Evolutionary conservation across 2,888 invertebrate genomes (phyloP), one percentile per base, ranked within the genome.

Genomic region (Galeruca laticollis): DNA sequence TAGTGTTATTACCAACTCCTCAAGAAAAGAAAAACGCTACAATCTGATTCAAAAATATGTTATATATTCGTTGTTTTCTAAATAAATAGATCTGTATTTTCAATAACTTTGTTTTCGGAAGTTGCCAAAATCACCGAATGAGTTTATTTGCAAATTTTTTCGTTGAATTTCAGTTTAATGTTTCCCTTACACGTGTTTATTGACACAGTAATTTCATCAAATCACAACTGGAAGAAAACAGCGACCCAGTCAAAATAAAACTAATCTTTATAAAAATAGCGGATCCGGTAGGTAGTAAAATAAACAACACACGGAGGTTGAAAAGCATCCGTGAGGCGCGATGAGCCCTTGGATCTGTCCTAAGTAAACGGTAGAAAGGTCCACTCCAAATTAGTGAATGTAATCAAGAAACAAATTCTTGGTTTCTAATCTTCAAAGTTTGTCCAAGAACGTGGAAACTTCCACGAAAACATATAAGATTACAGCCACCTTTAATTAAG

Each of bases 331-430:
- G 59, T 66, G 59, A 40, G 43, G 51, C 59, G 59, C 59, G 35
- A 59, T 51, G 43, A 47, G 51, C 49, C 13, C 37, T 51, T 33
- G 37, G 77, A 67, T 65, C 61, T 66, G 75, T 81, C 82, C 82
- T 82, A 82, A 81, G 80, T 80, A 77, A 81, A 82, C 81, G 79
- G 75, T 73, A 70, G 47, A 69, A 54, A 70, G 74, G 73, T 78
- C 79, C 79, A 79, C 79, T 82, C 81, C 79, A 80, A 83, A 82
- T 83, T 83, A 82, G 79, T 78, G 73, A 67, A 75, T 76, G 81
- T 81, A 83, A 82, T 82, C 82, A 81, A 77, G 76, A 81, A 81
- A 79, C 82, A 80, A 83, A 82, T 83, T 83, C 80, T 80, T 64
- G 73, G 67, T 71, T 71, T 51, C 69, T 73, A 71, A 73, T 73